Evolutionary conservation across 2,113 vertebrate genomes (phyloP).

Genomic region (Seriola aureovittata): DNA sequence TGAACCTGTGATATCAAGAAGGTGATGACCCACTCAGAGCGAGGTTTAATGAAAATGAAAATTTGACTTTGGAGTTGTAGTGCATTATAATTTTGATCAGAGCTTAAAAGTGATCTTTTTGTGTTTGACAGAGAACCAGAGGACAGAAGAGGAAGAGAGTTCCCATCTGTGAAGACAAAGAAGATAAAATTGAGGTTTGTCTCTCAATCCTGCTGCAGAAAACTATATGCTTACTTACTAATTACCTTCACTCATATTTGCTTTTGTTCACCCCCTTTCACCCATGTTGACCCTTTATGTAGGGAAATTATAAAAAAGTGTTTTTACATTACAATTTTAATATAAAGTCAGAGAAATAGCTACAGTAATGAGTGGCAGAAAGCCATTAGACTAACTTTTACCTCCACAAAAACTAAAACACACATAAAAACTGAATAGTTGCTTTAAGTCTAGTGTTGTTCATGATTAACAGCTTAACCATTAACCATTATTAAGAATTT

Average conservation of each 20-base stretch:
- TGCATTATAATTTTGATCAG: neutral
- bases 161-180: slow-evolving; percentile 89
- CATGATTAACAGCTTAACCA: too few species aligned
- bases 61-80: neutral
- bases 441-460: too few species aligned
- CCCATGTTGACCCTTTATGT: too few species aligned
- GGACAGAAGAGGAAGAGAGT: slow-evolving; percentile 93
- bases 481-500: too few species aligned
- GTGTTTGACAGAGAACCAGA: slow-evolving; percentile 92
- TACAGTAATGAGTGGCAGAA: too few species aligned
- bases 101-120: slow-evolving; percentile 31
- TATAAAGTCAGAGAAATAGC: too few species aligned
- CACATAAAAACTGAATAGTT: too few species aligned
- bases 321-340: too few species aligned
- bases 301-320: too few species aligned
- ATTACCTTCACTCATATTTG: neutral
- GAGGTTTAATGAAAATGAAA: neutral
- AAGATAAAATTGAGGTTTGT: slow-evolving; percentile 93
- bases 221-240: too few species aligned
- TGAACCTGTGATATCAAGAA: neutral
- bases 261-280: neutral
- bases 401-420: too few species aligned
- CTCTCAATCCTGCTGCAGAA: neutral
- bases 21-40: neutral
- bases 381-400: too few species aligned